phyloP scores from a whole-genome alignment of 2,113 vertebrate genomes.

The Anolis sagrei region DNA sequence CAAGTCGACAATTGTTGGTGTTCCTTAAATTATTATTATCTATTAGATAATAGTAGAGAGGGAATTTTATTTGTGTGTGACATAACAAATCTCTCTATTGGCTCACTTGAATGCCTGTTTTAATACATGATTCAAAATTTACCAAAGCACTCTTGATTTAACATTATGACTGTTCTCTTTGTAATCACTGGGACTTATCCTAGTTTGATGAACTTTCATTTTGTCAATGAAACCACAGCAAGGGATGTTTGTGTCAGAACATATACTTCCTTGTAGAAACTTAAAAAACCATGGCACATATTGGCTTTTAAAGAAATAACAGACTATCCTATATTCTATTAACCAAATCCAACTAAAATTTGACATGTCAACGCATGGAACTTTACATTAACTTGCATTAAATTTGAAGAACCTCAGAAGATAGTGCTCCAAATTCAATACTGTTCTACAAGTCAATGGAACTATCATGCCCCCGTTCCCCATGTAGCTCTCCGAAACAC shows the following conservation, averaged over 20 bases:
- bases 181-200: not conserved
- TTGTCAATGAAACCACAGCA: not conserved
- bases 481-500: too few relatives aligned
- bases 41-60: constrained; percentile 6
- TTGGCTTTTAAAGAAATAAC: too few relatives aligned
- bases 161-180: not conserved
- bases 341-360: too few relatives aligned
- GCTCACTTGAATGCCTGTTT: not conserved
- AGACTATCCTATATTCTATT: too few relatives aligned
- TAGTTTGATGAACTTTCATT: not conserved
- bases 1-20: not conserved
- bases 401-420: too few relatives aligned
- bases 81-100: not conserved
- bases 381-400: too few relatives aligned
- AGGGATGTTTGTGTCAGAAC: not conserved
- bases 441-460: too few relatives aligned
- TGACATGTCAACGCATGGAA: too few relatives aligned
- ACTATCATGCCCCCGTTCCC: too few relatives aligned
- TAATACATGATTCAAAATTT: not conserved
- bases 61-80: constrained; percentile 33
- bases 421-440: too few relatives aligned
- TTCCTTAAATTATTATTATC: not conserved
- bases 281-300: not conserved
- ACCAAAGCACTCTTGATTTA: not conserved
- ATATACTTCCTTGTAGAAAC: not conserved